Evolutionary conservation across 2,888 invertebrate genomes (phyloP), one percentile per base, ranked within the genome.

Genomic region (Meteorus cinctellus): DNA sequence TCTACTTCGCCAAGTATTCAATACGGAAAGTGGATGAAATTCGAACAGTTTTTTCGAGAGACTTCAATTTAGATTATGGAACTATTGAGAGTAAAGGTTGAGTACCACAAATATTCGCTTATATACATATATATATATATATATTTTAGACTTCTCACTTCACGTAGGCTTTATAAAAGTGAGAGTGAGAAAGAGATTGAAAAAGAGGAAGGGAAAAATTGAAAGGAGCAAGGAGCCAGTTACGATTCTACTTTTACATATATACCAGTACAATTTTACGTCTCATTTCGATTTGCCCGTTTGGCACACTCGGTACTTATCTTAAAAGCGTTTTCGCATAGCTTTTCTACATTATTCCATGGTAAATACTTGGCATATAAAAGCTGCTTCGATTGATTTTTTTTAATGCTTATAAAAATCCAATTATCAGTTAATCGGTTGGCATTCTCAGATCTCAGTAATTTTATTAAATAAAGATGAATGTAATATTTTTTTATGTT

Each of bases 211-310:
- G 12, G 41, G 41, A 41, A 12, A 41, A 41, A 41, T 41, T 41
- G 41, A 41, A 41, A 41, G 8, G 41, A 41, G 41, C 12, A 10
- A 8, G 41, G 8, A 10, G 41, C 41, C 41, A 41, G 41, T 41
- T 41, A 41, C 41, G 41, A 41, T 41, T 41, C 41, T 10, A 41
- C 41, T 41, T 10, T 8, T 41, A 41, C 12, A 5, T 41, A 51
- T 67, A n/a, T 14, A 24, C 69, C 65, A 68, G 71, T 73, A 77
- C 77, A 75, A 78, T 79, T 79, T 79, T 62, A 78, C 79, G 77
- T 78, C 75, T 77, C 77, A 76, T 78, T 79, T 78, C 76, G 77
- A 76, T 73, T 77, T 74, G 69, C 72, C 65, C 66, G 71, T 71
- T 77, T 76, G 65, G 72, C 72, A 73, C 72, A 73, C 67, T 74